These are phyloP conservation scores for Pseudomyrmex flavicornis DNA, from an alignment of 1,140 invertebrate genomes.

Conservation along the genomic window DNA sequence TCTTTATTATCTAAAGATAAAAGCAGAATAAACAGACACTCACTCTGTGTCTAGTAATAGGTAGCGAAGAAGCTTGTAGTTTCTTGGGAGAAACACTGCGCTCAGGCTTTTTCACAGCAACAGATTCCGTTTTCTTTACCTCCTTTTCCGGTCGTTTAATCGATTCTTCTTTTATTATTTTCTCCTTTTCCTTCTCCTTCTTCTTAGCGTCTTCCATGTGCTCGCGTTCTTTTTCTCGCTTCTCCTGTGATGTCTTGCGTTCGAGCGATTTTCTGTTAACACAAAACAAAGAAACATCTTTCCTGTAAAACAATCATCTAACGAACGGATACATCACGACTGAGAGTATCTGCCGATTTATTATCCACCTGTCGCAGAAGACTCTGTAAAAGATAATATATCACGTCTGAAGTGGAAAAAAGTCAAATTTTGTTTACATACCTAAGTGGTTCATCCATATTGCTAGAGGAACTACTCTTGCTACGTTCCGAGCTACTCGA, in stretches of 20 bases:
- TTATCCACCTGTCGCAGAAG: slow-evolving; percentile 61
- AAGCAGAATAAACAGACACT: slow-evolving; percentile 16
- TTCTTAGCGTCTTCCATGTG: slow-evolving; percentile 80
- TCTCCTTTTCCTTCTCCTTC: slow-evolving; percentile 85
- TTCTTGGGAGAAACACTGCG: slow-evolving; percentile 82
- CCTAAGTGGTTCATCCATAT: slow-evolving; percentile 79
- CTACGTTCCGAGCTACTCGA: slow-evolving; percentile 84
- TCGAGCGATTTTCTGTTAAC: slow-evolving; percentile 79
- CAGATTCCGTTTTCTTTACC: slow-evolving; percentile 78
- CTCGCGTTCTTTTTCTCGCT: slow-evolving; percentile 85
- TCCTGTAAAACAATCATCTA: slow-evolving; percentile 2
- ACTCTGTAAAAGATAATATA: slow-evolving; percentile 57
- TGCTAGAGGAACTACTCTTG: slow-evolving; percentile 82
- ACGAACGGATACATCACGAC: slow-evolving; percentile 12
- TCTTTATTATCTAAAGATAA: background rate
- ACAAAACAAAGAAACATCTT: slow-evolving; percentile 35
- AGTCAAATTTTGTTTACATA: slow-evolving; percentile 63
- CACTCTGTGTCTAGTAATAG: slow-evolving; percentile 82
- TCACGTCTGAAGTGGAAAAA: slow-evolving; percentile 32
- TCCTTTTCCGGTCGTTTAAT: slow-evolving; percentile 81
- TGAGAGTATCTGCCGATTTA: slow-evolving; percentile 43
- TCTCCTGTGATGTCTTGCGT: slow-evolving; percentile 75
- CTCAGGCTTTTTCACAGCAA: slow-evolving; percentile 77
- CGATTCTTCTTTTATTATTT: slow-evolving; percentile 75
- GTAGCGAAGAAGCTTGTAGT: slow-evolving; percentile 77